phyloP scores from a whole-genome alignment of 2,888 invertebrate genomes.

The Andrena bicolor region DNA sequence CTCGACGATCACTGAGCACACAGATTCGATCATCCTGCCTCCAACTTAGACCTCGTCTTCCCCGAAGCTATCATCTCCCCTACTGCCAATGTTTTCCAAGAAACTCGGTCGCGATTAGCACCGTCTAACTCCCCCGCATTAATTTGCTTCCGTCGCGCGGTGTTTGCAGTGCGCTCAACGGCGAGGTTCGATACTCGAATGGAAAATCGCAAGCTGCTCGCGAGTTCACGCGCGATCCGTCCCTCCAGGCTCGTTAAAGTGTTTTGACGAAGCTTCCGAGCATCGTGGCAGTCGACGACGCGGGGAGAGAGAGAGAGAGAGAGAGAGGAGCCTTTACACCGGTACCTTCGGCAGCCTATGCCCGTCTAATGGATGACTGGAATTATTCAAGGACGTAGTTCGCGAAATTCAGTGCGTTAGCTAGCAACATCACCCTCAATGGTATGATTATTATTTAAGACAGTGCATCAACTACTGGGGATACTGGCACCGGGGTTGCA shows the following conservation, averaged over 20 bases:
- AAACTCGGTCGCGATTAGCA: conserved; percentile 9
- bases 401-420: conserved; percentile 30
- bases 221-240: conserved; percentile 2
- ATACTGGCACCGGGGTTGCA: conserved; percentile 31
- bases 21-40: neutral
- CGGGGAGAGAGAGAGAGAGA: neutral
- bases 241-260: conserved; percentile 2
- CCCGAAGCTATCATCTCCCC: too few species aligned
- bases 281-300: neutral
- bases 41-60: neutral
- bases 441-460: conserved; percentile 47
- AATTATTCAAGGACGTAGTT: conserved; percentile 50
- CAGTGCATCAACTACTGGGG: conserved; percentile 17
- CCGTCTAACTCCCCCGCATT: neutral
- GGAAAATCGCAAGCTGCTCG: conserved; percentile 12
- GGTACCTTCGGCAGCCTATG: neutral
- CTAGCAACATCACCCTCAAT: conserved; percentile 36
- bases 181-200: neutral
- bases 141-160: neutral
- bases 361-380: conserved; percentile 38
- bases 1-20: too few species aligned
- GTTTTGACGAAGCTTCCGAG: conserved; percentile 11
- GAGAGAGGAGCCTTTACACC: neutral
- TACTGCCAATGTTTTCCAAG: neutral
- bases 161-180: conserved; percentile 18